Percentiles rank a stretch among this genome's conserved stretches.
phyloP scores from a whole-genome alignment of 2,797 vertebrate species.

The Lagorchestes hirsutus region DNA sequence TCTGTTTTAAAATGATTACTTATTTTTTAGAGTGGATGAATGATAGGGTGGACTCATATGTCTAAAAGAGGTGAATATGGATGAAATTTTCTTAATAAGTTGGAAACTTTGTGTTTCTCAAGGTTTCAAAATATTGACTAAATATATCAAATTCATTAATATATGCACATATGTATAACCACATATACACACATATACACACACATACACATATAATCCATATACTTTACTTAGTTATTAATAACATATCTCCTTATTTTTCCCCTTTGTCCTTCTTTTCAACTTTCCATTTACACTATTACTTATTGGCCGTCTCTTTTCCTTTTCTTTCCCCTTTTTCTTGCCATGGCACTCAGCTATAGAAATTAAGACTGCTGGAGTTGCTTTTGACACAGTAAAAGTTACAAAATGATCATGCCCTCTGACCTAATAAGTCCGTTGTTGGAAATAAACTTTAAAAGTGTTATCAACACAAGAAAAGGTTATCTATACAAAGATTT shows the following conservation, averaged over 20 bases:
- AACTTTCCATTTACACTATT: not conserved
- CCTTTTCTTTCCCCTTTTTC: no score
- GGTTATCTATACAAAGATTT: not conserved
- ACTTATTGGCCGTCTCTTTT: no score
- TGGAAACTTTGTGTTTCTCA: not conserved
- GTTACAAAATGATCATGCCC: not conserved
- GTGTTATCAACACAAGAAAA: not conserved
- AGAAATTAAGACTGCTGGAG: not conserved
- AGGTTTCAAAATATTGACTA: not conserved
- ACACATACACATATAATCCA: not conserved
- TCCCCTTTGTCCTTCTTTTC: constrained; percentile 13
- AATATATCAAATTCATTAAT: not conserved
- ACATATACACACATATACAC: no score
- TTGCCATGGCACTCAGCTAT: not conserved
- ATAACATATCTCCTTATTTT: not conserved
- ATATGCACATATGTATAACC: not conserved
- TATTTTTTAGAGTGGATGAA: not conserved
- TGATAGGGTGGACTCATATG: not conserved
- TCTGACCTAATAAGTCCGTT: not conserved
- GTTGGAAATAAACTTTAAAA: not conserved
- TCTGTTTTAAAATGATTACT: not conserved
- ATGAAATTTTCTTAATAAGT: not conserved
- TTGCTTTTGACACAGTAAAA: not conserved
- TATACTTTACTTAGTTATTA: constrained; percentile 7
- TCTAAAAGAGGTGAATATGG: not conserved